A percentile compares a stretch with the other conserved stretches of the same genome.
phyloP scores from a whole-genome alignment of 2,113 vertebrate species.

The Edolisoma coerulescens region DNA sequence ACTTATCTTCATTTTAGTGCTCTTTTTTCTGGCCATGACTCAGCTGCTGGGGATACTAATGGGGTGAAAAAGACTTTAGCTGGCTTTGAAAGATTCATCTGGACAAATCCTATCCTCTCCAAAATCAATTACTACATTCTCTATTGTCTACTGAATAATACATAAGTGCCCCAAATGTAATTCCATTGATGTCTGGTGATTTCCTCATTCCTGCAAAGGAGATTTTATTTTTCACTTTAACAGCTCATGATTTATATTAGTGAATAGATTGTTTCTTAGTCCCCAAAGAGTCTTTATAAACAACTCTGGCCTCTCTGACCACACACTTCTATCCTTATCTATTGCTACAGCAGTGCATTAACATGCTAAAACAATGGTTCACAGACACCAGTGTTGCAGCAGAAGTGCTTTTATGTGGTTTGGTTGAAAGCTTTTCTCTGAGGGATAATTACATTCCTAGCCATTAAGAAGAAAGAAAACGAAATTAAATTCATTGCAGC shows the following conservation, averaged over 20 bases:
- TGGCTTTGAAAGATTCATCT: background rate
- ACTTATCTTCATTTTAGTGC: background rate
- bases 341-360: background rate
- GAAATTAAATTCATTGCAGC: background rate
- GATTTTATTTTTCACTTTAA: slow-evolving; percentile 14
- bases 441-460: background rate
- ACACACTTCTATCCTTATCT: slow-evolving; percentile 11
- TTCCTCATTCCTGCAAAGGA: background rate
- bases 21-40: background rate
- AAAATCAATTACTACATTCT: slow-evolving; percentile 13
- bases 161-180: background rate
- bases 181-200: background rate
- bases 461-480: slow-evolving; percentile 10
- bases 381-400: background rate
- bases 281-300: background rate
- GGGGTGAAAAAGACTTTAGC: background rate
- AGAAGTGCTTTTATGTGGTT: background rate
- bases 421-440: slow-evolving; percentile 25
- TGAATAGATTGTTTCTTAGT: slow-evolving; percentile 10
- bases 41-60: background rate
- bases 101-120: background rate
- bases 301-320: background rate
- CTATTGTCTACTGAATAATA: slow-evolving; percentile 16
- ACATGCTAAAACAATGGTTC: background rate
- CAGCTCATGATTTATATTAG: slow-evolving; percentile 6